phyloP scores from a whole-genome alignment of 2,113 vertebrate species.

The Percopsis transmontana region DNA sequence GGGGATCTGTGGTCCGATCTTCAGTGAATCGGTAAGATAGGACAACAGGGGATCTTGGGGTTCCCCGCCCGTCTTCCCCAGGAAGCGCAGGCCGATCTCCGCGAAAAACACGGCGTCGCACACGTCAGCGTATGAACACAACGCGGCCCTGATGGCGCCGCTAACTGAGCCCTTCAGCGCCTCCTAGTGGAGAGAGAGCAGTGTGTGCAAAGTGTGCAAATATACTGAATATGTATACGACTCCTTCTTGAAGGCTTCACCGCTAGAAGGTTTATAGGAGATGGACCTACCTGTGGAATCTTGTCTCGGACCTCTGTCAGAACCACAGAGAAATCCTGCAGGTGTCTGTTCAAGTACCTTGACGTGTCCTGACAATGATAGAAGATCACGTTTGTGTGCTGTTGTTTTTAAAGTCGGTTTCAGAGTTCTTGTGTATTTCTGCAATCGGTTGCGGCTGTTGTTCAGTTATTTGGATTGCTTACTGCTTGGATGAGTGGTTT shows the following conservation, averaged over 20 bases:
- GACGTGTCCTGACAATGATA: constrained; percentile 61
- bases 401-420: not conserved
- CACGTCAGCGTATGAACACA: constrained; percentile 72
- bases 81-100: constrained; percentile 74
- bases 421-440: not conserved
- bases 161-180: constrained; percentile 65
- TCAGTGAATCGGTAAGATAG: constrained; percentile 67
- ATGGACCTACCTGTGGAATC: constrained; percentile 69
- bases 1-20: constrained; percentile 69
- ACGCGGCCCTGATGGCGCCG: constrained; percentile 47
- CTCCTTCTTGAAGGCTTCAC: too few species aligned
- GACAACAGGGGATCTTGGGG: constrained; percentile 44
- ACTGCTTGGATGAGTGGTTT: constrained; percentile 74
- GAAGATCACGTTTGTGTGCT: not conserved
- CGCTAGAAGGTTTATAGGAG: not conserved
- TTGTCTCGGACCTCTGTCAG: constrained; percentile 68
- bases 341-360: constrained; percentile 67
- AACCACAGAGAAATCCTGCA: constrained; percentile 73
- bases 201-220: not conserved
- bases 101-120: constrained; percentile 67
- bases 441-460: not conserved
- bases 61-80: constrained; percentile 66
- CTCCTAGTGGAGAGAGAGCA: constrained; percentile 44
- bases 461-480: not conserved
- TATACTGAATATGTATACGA: too few species aligned